These are phyloP conservation scores for Saturnia pavonia DNA, from an alignment of 2,888 invertebrate species.

Conservation along the genomic window DNA sequence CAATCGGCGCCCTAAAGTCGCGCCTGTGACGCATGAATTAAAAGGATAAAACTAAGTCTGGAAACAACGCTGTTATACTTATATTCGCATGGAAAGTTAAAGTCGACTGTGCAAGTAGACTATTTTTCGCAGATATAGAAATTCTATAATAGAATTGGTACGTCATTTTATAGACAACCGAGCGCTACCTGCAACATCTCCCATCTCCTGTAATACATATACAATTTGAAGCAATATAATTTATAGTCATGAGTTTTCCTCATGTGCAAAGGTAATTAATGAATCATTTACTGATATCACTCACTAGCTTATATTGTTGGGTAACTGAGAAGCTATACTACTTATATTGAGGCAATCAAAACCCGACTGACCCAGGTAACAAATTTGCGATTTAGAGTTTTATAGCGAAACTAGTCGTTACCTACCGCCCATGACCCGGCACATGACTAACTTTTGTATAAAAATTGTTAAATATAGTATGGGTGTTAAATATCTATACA, in stretches of 20 bases:
- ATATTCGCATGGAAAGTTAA: constrained; percentile 34
- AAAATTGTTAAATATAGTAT: no score
- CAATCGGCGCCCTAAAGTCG: constrained; percentile 45
- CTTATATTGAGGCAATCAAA: neutral
- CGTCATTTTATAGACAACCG: neutral
- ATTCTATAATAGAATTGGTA: no score
- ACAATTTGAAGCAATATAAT: neutral
- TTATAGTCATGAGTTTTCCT: neutral
- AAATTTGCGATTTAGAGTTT: no score
- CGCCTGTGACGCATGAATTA: constrained; percentile 49
- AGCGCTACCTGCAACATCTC: neutral
- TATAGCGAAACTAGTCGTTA: no score
- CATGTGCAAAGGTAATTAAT: neutral
- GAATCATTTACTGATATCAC: neutral
- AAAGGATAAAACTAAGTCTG: constrained; percentile 32
- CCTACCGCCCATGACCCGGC: no score
- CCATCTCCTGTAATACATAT: neutral
- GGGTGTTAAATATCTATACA: no score
- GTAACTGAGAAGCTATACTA: neutral
- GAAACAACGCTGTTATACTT: constrained; percentile 24
- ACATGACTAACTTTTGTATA: no score
- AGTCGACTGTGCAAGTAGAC: constrained; percentile 2
- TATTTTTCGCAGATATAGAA: neutral
- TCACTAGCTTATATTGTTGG: neutral
- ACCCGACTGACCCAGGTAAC: no score